These are phyloP conservation scores for Cheilosia vulpina DNA, from an alignment of 2,888 invertebrate genomes.

Conservation along the genomic window DNA sequence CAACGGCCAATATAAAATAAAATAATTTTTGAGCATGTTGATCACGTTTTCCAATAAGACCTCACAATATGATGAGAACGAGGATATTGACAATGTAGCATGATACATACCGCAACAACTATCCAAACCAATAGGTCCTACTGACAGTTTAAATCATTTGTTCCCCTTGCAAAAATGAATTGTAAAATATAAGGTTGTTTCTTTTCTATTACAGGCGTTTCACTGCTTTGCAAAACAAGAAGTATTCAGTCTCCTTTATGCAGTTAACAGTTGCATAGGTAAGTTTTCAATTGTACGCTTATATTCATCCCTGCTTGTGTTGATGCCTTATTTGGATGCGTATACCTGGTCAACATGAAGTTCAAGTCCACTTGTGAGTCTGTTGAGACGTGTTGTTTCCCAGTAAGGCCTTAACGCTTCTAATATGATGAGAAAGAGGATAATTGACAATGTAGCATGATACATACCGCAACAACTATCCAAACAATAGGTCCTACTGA, in stretches of 20 bases:
- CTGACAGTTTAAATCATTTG: slow-evolving; percentile 52
- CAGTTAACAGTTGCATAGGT: no score
- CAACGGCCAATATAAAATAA: no score
- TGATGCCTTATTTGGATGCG: no score
- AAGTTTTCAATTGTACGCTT: no score
- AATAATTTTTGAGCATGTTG: no score
- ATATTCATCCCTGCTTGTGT: no score
- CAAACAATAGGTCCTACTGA: slow-evolving; percentile 75
- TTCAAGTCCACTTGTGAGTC: no score
- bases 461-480: slow-evolving; percentile 71
- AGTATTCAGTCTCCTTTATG: background rate
- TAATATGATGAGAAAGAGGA: slow-evolving; percentile 69
- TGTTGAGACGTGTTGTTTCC: no score
- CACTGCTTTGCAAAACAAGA: background rate
- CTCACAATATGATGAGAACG: slow-evolving; percentile 44
- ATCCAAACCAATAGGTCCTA: slow-evolving; percentile 77
- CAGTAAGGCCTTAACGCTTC: background rate
- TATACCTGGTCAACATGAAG: no score
- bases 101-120: slow-evolving; percentile 74
- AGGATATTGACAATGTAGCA: slow-evolving; percentile 73
- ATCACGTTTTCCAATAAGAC: no score
- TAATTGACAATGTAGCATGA: slow-evolving; percentile 67
- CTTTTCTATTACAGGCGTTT: slow-evolving; percentile 9
- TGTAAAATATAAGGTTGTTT: background rate
- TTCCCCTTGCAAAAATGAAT: background rate